Conservation (phyloP, 2,888 invertebrate genomes). For the Eurytoma californica region DNA sequence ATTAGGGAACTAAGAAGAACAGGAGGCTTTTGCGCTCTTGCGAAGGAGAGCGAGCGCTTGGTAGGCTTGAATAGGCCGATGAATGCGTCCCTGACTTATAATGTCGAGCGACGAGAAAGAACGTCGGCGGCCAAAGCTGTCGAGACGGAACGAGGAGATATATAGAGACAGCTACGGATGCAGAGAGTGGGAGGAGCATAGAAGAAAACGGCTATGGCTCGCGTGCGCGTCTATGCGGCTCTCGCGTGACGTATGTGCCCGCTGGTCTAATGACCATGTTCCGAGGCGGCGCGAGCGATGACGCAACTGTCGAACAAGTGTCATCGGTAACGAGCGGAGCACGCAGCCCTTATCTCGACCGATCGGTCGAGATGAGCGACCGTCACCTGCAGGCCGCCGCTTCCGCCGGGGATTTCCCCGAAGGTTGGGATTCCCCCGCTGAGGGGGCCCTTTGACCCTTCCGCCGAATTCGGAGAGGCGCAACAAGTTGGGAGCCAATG, state of each 20-base stretch:
- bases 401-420: no score
- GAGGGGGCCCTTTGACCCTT: no score
- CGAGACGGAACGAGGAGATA: neutral
- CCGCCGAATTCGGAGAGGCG: no score
- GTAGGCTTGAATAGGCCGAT: conserved; percentile 45
- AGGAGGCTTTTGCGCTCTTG: neutral
- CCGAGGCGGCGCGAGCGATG: no score
- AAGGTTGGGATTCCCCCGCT: no score
- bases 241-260: conserved; percentile 5
- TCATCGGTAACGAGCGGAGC: conserved; percentile 36
- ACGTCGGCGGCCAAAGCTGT: neutral
- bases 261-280: no score
- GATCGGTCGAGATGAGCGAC: no score
- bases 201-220: neutral
- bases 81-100: conserved; percentile 48
- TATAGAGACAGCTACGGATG: neutral
- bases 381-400: no score
- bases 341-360: neutral
- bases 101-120: conserved; percentile 9
- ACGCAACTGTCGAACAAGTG: conserved; percentile 49
- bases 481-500: no score
- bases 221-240: neutral
- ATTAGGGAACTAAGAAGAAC: conserved; percentile 2
- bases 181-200: neutral
- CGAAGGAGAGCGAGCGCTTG: conserved; percentile 13